Evolutionary conservation across 2,797 vertebrate species (phyloP).

Genomic region (Trichosurus vulpecula): DNA sequence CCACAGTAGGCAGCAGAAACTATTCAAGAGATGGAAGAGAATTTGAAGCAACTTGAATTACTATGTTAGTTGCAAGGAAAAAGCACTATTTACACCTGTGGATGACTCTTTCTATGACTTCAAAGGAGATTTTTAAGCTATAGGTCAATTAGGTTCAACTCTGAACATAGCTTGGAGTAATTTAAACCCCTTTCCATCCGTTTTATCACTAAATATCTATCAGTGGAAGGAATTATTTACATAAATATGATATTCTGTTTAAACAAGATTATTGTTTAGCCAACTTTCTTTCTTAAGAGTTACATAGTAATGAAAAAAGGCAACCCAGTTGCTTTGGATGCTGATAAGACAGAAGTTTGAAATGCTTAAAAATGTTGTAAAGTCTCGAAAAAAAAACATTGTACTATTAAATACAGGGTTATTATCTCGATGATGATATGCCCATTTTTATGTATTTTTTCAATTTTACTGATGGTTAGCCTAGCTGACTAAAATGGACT

Average conservation of each 20-base stretch:
- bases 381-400: conserved; percentile 29
- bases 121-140: not conserved
- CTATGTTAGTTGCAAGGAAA: too few relatives aligned
- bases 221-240: not conserved
- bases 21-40: conserved; percentile 1
- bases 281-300: conserved; percentile 1
- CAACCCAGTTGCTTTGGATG: conserved; percentile 12
- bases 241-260: not conserved
- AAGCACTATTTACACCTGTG: not conserved
- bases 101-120: not conserved
- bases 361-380: conserved; percentile 24
- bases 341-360: not conserved
- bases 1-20: conserved; percentile 1
- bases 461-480: conserved; percentile 6
- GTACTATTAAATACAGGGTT: conserved; percentile 29
- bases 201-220: conserved; percentile 21
- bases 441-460: not conserved
- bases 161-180: not conserved
- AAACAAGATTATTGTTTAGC: not conserved
- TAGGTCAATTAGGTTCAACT: not conserved
- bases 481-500: not conserved
- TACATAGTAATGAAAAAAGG: conserved; percentile 17
- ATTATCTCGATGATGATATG: conserved; percentile 21
- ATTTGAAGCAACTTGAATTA: not conserved
- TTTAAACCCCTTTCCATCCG: not conserved